phyloP scores from a whole-genome alignment of 2,113 vertebrate genomes.

The Delphinapterus leucas region DNA sequence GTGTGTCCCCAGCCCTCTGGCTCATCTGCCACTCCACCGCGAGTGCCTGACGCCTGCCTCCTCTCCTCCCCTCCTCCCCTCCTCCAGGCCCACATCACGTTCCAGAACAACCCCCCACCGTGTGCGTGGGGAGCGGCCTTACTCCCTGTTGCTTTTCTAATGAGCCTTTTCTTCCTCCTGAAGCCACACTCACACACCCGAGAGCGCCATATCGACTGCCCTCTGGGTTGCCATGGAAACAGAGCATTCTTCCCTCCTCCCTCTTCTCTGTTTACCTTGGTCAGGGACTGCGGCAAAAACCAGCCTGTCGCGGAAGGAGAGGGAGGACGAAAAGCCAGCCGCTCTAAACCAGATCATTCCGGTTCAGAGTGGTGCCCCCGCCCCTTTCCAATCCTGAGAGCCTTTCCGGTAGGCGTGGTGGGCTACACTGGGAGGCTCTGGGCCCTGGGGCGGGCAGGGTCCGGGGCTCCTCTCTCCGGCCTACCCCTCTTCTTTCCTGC shows the following conservation, averaged over 20 bases:
- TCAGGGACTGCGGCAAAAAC: constrained; percentile 62
- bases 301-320: neutral
- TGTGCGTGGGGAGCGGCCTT: constrained; percentile 84
- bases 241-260: neutral
- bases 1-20: neutral
- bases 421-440: neutral
- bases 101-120: constrained; percentile 82
- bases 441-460: fast-evolving
- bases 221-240: constrained; percentile 63
- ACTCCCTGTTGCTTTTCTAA: constrained; percentile 87
- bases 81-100: neutral
- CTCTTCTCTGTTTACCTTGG: constrained; percentile 60
- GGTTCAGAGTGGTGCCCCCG: neutral
- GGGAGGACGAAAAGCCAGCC: neutral
- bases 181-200: constrained; percentile 92
- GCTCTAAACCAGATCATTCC: constrained; percentile 55
- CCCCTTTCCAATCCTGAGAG: neutral
- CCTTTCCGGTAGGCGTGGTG: neutral
- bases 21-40: neutral
- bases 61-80: neutral
- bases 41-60: neutral
- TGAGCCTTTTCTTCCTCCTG: constrained; percentile 88
- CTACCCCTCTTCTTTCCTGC: neutral
- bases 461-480: fast-evolving
- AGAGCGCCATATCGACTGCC: constrained; percentile 87